These are phyloP conservation scores for Crocuta crocuta DNA, from an alignment of 2,113 vertebrate genomes.

Conservation along the genomic window DNA sequence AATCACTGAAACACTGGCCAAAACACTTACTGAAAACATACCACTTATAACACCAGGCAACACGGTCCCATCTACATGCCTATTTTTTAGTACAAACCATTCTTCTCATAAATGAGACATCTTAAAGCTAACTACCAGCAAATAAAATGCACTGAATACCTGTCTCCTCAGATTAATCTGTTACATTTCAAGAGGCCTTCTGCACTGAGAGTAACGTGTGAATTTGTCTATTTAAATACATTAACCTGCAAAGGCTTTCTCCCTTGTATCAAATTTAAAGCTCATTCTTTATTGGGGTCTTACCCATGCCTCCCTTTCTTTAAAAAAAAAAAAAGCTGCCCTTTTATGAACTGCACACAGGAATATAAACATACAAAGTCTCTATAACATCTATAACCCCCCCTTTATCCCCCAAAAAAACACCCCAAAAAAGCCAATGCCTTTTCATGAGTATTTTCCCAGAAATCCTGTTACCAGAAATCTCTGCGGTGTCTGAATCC, in stretches of 20 bases:
- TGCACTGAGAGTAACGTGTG: background rate
- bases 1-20: background rate
- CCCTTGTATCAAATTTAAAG: background rate
- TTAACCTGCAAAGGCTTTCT: background rate
- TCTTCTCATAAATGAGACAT: conserved; percentile 25
- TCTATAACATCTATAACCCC: background rate
- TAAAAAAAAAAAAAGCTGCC: background rate
- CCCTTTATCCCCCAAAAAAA: too few species aligned
- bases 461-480: background rate
- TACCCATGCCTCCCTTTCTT: background rate
- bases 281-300: background rate
- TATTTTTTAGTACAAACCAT: background rate
- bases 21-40: background rate
- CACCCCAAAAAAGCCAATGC: background rate
- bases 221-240: background rate
- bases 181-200: background rate
- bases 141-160: background rate
- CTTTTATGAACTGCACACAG: background rate
- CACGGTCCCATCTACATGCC: too few species aligned
- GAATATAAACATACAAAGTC: background rate
- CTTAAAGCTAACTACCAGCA: background rate
- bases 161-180: background rate
- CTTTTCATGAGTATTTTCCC: background rate
- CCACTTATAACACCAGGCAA: background rate
- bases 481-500: background rate